Conservation (phyloP, 2,113 vertebrate species). For the Alexandromys fortis region DNA sequence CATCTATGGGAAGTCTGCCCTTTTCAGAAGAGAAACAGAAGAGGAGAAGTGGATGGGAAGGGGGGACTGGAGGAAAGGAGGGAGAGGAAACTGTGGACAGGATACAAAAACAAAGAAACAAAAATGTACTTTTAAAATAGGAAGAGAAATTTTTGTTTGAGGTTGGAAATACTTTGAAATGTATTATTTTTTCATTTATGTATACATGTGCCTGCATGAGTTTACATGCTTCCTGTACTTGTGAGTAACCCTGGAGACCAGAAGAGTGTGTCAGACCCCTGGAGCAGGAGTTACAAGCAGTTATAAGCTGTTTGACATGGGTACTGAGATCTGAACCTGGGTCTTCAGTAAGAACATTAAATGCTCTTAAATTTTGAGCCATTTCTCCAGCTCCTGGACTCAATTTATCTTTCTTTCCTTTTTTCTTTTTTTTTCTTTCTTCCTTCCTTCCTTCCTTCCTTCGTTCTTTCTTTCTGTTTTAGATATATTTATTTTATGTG, state of each 20-base stretch:
- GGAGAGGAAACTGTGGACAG: not conserved
- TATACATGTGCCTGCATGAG: not conserved
- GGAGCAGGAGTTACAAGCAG: not conserved
- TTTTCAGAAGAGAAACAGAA: not conserved
- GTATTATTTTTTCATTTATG: not conserved
- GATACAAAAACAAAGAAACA: not conserved
- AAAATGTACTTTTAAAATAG: not conserved
- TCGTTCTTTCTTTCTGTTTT: not conserved
- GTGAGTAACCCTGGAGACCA: not conserved
- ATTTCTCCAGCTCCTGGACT: not conserved
- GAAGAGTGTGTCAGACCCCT: not conserved
- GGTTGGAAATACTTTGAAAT: not conserved
- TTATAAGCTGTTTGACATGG: not conserved
- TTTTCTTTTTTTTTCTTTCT: not conserved
- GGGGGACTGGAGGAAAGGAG: not conserved
- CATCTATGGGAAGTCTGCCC: not conserved
- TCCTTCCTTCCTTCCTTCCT: not conserved
- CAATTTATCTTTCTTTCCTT: not conserved
- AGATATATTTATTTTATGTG: not conserved
- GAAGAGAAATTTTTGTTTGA: not conserved
- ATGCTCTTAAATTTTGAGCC: not conserved
- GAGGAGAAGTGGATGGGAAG: not conserved
- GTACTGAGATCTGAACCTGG: not conserved
- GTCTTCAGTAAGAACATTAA: not conserved
- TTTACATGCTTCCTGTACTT: not conserved